A percentile compares a stretch with the other conserved stretches of the same genome.
phyloP scores from a whole-genome alignment of 2,888 invertebrate genomes.

The Sinotaia quadrata region DNA sequence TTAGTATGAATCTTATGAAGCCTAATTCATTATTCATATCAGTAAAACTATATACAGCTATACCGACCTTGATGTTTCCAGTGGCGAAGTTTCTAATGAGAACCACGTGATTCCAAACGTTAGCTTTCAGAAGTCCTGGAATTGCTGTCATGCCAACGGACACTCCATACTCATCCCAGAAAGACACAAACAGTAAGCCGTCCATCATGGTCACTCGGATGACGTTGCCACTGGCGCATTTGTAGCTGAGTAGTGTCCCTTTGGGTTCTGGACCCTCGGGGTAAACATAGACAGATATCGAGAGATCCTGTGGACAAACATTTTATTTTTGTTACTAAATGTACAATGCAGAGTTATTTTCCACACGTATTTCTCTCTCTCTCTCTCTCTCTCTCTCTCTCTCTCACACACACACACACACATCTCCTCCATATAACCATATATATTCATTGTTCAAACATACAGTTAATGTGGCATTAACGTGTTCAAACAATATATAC shows the following conservation, averaged over 20 bases:
- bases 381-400: neutral
- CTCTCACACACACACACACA: too few relatives aligned
- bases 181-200: slow-evolving; percentile 43
- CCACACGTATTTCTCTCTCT: too few relatives aligned
- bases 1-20: too few relatives aligned
- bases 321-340: neutral
- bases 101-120: slow-evolving; percentile 47
- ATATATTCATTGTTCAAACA: too few relatives aligned
- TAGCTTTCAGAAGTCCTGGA: slow-evolving; percentile 33
- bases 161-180: slow-evolving; percentile 52
- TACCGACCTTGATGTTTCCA: slow-evolving; percentile 40
- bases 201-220: slow-evolving; percentile 38
- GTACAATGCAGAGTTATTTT: neutral
- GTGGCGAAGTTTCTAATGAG: slow-evolving; percentile 43
- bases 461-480: too few relatives aligned
- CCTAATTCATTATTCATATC: too few relatives aligned
- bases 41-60: too few relatives aligned
- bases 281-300: slow-evolving; percentile 37
- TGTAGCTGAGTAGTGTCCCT: slow-evolving; percentile 39
- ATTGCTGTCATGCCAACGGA: slow-evolving; percentile 46
- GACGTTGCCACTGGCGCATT: slow-evolving; percentile 39
- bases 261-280: slow-evolving; percentile 30
- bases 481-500: too few relatives aligned
- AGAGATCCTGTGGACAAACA: slow-evolving; percentile 29
- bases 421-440: too few relatives aligned